Conservation (phyloP, 2,888 invertebrate genomes). For the Carabus problematicus region DNA sequence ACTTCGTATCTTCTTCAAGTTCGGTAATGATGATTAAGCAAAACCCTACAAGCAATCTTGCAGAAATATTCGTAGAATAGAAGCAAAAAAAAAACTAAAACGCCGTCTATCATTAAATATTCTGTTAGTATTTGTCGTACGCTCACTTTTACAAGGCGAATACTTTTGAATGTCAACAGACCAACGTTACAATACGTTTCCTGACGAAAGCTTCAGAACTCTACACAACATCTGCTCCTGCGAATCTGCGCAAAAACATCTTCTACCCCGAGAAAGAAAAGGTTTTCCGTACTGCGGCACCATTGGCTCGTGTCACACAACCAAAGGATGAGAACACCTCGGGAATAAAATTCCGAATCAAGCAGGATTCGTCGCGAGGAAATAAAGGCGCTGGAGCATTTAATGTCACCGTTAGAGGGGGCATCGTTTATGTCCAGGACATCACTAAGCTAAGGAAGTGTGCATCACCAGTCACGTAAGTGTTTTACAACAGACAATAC, state of each 20-base stretch:
- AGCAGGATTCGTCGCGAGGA: constrained; percentile 27
- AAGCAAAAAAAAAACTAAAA: too few species aligned
- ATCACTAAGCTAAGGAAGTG: constrained; percentile 56
- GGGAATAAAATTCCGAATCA: constrained; percentile 17
- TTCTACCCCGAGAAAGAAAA: constrained; percentile 54
- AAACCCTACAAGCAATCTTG: too few species aligned
- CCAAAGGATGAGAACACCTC: constrained; percentile 52
- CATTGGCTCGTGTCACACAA: constrained; percentile 60
- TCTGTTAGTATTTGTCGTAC: too few species aligned
- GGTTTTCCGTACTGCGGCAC: constrained; percentile 59
- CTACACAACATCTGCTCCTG: constrained; percentile 9
- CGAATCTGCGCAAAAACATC: constrained; percentile 14
- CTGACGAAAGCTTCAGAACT: constrained; percentile 41
- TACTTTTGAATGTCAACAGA: constrained; percentile 44
- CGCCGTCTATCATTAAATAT: too few species aligned
- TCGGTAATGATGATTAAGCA: too few species aligned
- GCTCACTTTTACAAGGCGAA: too few species aligned
- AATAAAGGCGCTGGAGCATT: constrained; percentile 56
- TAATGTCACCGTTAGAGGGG: constrained; percentile 62
- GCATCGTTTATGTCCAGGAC: constrained; percentile 66
- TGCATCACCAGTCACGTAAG: constrained; percentile 24
- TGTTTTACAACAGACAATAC: constrained; percentile 3
- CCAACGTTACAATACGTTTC: constrained; percentile 47
- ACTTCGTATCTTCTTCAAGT: too few species aligned
- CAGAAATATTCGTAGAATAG: too few species aligned